Conservation (phyloP, 2,113 vertebrate genomes). For the Pseudorasbora parva region DNA sequence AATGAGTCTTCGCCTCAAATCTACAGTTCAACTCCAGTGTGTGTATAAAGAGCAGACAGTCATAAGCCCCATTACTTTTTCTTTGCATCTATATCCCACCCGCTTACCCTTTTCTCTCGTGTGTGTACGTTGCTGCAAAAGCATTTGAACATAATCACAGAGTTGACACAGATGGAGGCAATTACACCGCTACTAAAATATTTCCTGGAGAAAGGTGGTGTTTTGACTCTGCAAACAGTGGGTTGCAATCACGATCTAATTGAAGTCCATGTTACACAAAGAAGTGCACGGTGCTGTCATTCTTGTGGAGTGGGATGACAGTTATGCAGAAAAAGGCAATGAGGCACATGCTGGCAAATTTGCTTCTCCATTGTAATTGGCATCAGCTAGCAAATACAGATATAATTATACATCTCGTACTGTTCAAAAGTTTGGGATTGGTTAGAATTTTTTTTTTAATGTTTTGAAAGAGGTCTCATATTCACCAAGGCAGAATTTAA, state of each 20-base stretch:
- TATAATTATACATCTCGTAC: not conserved
- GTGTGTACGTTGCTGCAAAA: slow-evolving; percentile 57
- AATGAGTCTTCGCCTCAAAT: slow-evolving; percentile 49
- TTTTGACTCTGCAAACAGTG: slow-evolving; percentile 74
- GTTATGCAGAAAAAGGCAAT: slow-evolving; percentile 34
- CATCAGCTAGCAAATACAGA: not conserved
- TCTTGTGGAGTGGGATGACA: slow-evolving; percentile 42
- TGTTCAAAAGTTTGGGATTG: not conserved
- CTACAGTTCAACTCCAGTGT: slow-evolving; percentile 2
- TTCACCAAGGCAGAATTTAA: not conserved
- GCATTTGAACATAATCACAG: slow-evolving; percentile 69
- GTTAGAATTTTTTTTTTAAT: too few relatives aligned
- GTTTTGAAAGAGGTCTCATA: not conserved
- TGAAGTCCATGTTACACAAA: slow-evolving; percentile 70
- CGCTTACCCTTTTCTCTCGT: not conserved
- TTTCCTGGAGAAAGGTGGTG: slow-evolving; percentile 72
- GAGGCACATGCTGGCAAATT: slow-evolving; percentile 18
- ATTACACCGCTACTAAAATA: slow-evolving; percentile 78
- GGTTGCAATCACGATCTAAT: slow-evolving; percentile 74
- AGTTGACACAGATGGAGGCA: slow-evolving; percentile 76
- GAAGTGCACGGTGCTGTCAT: slow-evolving; percentile 59
- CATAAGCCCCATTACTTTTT: slow-evolving; percentile 25
- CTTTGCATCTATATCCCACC: slow-evolving; percentile 1
- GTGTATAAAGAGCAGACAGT: slow-evolving; percentile 3
- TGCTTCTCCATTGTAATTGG: slow-evolving; percentile 11